phyloP scores from a whole-genome alignment of 2,113 vertebrate species.

The Taxidea taxus region DNA sequence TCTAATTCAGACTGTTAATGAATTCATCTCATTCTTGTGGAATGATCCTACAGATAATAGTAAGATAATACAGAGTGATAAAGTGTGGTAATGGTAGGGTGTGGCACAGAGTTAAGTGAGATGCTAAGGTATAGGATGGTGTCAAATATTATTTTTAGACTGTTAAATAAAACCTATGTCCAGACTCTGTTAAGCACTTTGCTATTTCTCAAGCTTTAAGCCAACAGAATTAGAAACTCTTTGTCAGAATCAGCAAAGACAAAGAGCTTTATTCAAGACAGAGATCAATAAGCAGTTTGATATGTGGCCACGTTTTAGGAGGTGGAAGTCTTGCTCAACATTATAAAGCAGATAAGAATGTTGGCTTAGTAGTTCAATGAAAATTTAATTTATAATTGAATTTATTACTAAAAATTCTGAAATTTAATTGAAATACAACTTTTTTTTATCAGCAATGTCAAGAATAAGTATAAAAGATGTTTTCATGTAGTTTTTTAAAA shows the following conservation, averaged over 20 bases:
- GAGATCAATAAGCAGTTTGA: neutral
- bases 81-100: neutral
- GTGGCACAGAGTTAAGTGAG: too few relatives aligned
- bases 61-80: neutral
- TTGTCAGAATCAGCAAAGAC: neutral
- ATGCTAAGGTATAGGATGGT: neutral
- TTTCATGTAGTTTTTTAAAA: neutral
- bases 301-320: neutral
- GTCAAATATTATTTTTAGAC: neutral
- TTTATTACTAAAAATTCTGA: neutral
- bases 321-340: neutral
- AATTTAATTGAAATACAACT: neutral
- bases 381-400: neutral
- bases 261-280: neutral
- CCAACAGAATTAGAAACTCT: neutral
- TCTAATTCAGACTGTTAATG: neutral
- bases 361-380: neutral
- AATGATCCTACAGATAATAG: neutral
- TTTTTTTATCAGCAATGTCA: neutral
- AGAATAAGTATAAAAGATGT: neutral
- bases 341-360: neutral
- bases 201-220: neutral
- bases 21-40: neutral
- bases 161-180: neutral
- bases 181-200: neutral